Evolutionary conservation across 2,888 invertebrate species (phyloP).

Genomic region (Neoscelio sp.): DNA sequence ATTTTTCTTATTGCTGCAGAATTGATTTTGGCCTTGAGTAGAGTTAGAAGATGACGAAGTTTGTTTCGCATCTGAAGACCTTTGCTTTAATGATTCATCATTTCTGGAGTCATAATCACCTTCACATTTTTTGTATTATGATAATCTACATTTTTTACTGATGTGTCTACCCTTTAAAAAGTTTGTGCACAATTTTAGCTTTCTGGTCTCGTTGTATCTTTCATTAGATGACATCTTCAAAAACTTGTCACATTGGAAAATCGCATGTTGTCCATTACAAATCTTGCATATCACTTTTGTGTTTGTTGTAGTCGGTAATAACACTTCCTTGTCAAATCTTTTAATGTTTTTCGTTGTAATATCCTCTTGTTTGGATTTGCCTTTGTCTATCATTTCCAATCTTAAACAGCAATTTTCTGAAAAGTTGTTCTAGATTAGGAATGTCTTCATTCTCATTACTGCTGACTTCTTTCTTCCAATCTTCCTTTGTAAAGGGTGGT

Average conservation of each 20-base stretch:
- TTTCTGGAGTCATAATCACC: too few relatives aligned
- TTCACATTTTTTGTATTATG: too few relatives aligned
- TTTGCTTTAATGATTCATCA: too few relatives aligned
- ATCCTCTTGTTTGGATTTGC: not conserved
- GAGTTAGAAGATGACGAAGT: too few relatives aligned
- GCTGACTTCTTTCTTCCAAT: not conserved
- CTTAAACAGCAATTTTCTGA: slow-evolving; percentile 13
- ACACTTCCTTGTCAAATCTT: not conserved
- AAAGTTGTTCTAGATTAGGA: too few relatives aligned
- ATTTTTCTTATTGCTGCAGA: too few relatives aligned
- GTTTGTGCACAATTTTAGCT: slow-evolving; percentile 17
- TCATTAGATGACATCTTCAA: not conserved
- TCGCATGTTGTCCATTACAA: not conserved
- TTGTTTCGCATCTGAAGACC: too few relatives aligned
- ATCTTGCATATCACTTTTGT: not conserved
- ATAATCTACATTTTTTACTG: slow-evolving; percentile 16
- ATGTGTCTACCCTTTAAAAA: slow-evolving; percentile 19
- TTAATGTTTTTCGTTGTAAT: not conserved
- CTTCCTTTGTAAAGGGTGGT: too few relatives aligned
- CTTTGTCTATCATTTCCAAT: slow-evolving; percentile 3
- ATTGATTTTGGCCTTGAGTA: too few relatives aligned
- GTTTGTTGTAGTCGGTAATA: not conserved
- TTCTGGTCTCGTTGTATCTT: not conserved
- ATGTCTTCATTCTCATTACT: not conserved
- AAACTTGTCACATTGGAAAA: slow-evolving; percentile 2